Conservation (phyloP, 1,140 invertebrate species). For the Papilio polytes region DNA sequence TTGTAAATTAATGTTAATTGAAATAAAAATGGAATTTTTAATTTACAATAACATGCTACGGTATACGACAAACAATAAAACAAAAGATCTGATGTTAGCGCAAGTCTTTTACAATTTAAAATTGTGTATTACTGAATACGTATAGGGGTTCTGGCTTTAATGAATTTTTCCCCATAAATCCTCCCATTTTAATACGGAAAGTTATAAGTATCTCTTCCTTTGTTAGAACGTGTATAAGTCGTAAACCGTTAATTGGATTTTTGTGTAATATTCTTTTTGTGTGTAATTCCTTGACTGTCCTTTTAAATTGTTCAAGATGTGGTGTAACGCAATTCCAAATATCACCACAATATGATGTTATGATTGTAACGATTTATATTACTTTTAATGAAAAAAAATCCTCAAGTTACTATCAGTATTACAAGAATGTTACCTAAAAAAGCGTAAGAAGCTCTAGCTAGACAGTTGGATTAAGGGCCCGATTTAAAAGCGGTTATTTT, state of each 20-base stretch:
- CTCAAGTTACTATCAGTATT: too few species aligned
- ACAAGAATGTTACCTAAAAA: too few species aligned
- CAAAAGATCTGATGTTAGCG: neutral
- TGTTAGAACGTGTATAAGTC: constrained; percentile 15
- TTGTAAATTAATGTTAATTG: neutral
- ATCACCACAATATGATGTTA: too few species aligned
- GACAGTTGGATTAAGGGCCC: too few species aligned
- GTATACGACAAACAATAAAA: neutral
- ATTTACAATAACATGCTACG: neutral
- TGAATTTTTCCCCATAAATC: neutral
- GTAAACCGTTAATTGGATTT: constrained; percentile 26
- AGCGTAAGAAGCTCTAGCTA: too few species aligned
- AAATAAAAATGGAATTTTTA: too few species aligned
- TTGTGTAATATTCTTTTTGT: constrained; percentile 10
- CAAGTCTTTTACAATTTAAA: neutral
- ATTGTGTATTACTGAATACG: neutral
- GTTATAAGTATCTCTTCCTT: constrained; percentile 16
- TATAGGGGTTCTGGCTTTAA: neutral
- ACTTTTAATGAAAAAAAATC: too few species aligned
- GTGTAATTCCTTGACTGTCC: neutral
- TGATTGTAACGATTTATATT: too few species aligned
- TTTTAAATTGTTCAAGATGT: neutral
- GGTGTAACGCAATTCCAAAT: neutral
- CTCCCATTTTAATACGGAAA: constrained; percentile 19
- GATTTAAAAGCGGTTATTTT: too few species aligned